Evolutionary conservation across 2,888 invertebrate genomes (phyloP), one percentile per base, ranked within the genome.

Genomic region (Phaonia tiefii): DNA sequence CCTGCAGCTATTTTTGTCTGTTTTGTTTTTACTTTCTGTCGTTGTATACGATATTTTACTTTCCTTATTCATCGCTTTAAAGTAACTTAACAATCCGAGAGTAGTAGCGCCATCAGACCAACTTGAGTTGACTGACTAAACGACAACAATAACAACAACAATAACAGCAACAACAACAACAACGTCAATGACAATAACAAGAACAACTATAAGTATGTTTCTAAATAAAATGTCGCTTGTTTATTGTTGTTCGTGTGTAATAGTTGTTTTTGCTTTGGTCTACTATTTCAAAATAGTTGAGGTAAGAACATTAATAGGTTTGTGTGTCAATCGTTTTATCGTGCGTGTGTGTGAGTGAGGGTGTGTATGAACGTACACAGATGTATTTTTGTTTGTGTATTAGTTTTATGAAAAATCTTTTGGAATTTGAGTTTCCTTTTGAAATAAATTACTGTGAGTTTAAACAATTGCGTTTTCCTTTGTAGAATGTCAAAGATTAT

Each of bases 1-100:
- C 81, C 72, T 81, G 77, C 67, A 81, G 81, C 78, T 67, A 75
- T 81, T 81, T 77, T 67, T 60, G 81, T 72, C 78, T 75, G 46
- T 25, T 73, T 4, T 13, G 65, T 65, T 22, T 51, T 56, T 70
- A 8, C 42, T 26, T 60, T 58, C n/a, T 26, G 3, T 25, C n/a
- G 56, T 56, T 37, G 15, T 31, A 37, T 15, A 65, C 67, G 22
- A 72, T 67, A 31, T 70, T 73, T 70, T 73, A 39, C 58, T 58
- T 58, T 58, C 58, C 58, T 49, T 15, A 67, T 80, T 60, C 66
- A 66, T 66, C 70, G 60, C 10, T n/a, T n/a, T 63, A 37, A 71
- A 70, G 74, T 74, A 54, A 70, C 74, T 70, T 77, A 77, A 39
- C 58, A 80, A 69, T 58, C 73, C 58, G 39, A 51, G 51, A n/a